These are phyloP conservation scores for Eleginops maclovinus DNA, from an alignment of 2,113 vertebrate genomes.

Conservation along the genomic window DNA sequence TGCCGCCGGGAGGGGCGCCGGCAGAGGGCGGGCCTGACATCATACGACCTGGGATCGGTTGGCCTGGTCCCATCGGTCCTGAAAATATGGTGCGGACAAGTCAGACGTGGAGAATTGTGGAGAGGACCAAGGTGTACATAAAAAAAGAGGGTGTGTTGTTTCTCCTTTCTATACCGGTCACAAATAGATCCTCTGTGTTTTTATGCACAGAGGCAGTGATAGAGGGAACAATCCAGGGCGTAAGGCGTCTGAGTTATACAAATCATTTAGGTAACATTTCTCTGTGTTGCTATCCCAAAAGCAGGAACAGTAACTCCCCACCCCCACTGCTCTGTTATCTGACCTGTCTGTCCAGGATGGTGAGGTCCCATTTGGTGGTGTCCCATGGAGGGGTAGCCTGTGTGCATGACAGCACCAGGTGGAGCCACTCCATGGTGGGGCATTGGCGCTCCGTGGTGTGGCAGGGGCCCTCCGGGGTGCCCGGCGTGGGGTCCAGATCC, in stretches of 20 bases:
- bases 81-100: neutral
- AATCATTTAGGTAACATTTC: too few relatives aligned
- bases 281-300: too few relatives aligned
- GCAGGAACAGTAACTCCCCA: neutral
- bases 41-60: conserved; percentile 89
- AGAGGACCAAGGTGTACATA: neutral
- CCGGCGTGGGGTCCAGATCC: conserved; percentile 71
- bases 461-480: conserved; percentile 80
- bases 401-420: conserved; percentile 84
- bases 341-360: conserved; percentile 91
- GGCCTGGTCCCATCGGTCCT: conserved; percentile 91
- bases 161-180: too few relatives aligned
- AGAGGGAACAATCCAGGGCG: too few relatives aligned
- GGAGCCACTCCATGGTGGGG: conserved; percentile 83
- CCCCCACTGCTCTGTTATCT: conserved; percentile 10
- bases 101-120: neutral
- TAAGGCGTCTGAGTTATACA: too few relatives aligned
- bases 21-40: conserved; percentile 81
- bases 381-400: conserved; percentile 89
- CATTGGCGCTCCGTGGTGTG: conserved; percentile 69
- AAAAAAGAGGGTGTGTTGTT: neutral
- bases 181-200: too few relatives aligned
- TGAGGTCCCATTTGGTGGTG: conserved; percentile 94
- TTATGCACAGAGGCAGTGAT: too few relatives aligned
- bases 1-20: conserved; percentile 78